These are phyloP conservation scores for Ammodytes dubius DNA, from an alignment of 2,113 vertebrate species.

Conservation along the genomic window DNA sequence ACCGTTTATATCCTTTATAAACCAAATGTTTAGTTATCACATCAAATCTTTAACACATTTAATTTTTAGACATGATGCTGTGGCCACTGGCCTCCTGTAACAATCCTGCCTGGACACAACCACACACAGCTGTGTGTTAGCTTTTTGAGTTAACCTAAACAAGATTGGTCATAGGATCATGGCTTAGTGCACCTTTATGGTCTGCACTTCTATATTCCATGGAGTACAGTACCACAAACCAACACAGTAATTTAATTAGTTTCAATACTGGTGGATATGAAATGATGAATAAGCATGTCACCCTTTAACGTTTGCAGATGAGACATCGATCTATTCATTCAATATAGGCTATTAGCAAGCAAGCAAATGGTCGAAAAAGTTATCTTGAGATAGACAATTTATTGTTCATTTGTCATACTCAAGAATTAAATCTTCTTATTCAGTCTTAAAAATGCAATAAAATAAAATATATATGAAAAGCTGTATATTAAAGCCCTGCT, in stretches of 20 bases:
- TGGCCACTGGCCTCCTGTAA: background rate
- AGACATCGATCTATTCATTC: constrained; percentile 33
- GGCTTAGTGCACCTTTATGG: constrained; percentile 25
- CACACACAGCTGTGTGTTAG: background rate
- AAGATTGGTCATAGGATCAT: constrained; percentile 43
- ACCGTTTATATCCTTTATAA: too few species aligned
- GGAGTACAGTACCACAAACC: background rate
- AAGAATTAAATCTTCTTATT: background rate
- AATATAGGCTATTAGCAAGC: constrained; percentile 21
- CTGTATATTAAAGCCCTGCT: background rate
- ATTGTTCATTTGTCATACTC: background rate
- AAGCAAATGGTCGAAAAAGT: constrained; percentile 32
- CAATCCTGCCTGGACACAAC: background rate
- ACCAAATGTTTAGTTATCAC: background rate
- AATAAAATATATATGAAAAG: background rate
- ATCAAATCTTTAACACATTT: background rate
- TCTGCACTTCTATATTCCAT: constrained; percentile 16
- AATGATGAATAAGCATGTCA: constrained; percentile 7
- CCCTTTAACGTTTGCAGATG: constrained; percentile 31
- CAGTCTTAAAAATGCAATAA: background rate
- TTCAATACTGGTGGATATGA: constrained; percentile 11
- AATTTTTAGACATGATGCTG: background rate
- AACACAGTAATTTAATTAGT: background rate
- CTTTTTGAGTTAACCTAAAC: constrained; percentile 1
- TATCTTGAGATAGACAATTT: background rate